A percentile compares a stretch with the other conserved stretches of the same genome.
phyloP scores from a whole-genome alignment of 2,888 invertebrate species.

The Drosophila austrosaltans region DNA sequence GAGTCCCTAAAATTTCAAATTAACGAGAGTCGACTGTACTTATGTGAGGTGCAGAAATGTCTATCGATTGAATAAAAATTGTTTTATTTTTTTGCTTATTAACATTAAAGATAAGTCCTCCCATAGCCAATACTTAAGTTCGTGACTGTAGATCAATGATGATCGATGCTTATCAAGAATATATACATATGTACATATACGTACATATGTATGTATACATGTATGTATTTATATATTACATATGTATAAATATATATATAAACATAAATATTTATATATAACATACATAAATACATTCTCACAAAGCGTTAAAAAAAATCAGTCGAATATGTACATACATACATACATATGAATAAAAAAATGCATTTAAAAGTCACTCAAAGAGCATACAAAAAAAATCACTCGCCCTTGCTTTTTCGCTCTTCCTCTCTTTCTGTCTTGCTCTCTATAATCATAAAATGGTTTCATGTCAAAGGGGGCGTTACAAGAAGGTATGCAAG shows the following conservation, averaged over 20 bases:
- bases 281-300: no score
- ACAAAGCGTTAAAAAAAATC: not conserved
- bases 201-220: no score
- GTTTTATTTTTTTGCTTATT: no score
- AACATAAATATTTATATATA: not conserved
- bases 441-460: not conserved
- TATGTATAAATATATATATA: not conserved
- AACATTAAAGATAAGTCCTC: no score
- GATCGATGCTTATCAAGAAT: no score
- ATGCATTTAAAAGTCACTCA: constrained; percentile 4
- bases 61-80: no score
- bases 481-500: constrained; percentile 10
- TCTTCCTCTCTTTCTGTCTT: not conserved
- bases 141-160: no score
- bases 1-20: no score
- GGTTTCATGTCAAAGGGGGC: constrained; percentile 8
- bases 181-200: no score
- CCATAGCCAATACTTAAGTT: no score
- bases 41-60: no score
- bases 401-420: not conserved
- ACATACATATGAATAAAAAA: not conserved
- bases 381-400: constrained; percentile 5
- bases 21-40: no score
- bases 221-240: not conserved
- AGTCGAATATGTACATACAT: not conserved